Percentiles rank a stretch among this genome's conserved stretches.
phyloP scores from a whole-genome alignment of 2,113 vertebrate species.

The Ceyx cyanopectus region DNA sequence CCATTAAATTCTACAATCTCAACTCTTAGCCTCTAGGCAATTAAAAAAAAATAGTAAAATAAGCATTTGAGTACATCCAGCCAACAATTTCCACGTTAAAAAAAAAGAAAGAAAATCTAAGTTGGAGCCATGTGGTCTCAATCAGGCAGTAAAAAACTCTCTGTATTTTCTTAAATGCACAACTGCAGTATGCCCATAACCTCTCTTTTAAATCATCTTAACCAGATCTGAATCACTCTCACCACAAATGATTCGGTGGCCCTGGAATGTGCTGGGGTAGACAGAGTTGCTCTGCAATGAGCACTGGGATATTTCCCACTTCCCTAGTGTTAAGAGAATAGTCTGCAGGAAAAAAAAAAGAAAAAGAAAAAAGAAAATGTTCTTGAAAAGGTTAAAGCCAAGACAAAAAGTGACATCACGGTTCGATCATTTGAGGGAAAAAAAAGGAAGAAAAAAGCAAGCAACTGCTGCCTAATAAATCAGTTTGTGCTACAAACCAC shows the following conservation, averaged over 20 bases:
- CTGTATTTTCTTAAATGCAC: conserved; percentile 80
- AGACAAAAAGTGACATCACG: conserved; percentile 80
- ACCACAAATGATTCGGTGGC: conserved; percentile 80
- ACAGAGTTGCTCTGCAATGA: conserved; percentile 71
- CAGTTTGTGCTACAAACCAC: conserved; percentile 74
- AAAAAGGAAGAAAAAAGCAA: conserved; percentile 64
- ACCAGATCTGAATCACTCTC: conserved; percentile 78
- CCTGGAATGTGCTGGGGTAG: conserved; percentile 78
- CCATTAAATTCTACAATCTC: conserved; percentile 52
- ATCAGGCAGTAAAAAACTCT: conserved; percentile 76
- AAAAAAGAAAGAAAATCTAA: conserved; percentile 21
- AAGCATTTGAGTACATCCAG: conserved; percentile 54
- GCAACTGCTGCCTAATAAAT: conserved; percentile 74
- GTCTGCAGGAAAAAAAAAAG: conserved; percentile 40
- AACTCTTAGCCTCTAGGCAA: conserved; percentile 58
- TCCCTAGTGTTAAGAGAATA: conserved; percentile 46
- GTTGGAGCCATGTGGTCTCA: conserved; percentile 84
- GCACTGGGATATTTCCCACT: conserved; percentile 53
- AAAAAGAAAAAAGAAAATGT: neutral
- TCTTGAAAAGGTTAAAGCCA: conserved; percentile 56
- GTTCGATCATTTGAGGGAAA: conserved; percentile 73
- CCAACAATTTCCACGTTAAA: conserved; percentile 72
- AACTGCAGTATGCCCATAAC: conserved; percentile 78
- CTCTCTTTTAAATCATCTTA: conserved; percentile 80
- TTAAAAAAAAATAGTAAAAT: conserved; percentile 35